Conservation (phyloP, 1,140 invertebrate species). For the Lethrus apterus region DNA sequence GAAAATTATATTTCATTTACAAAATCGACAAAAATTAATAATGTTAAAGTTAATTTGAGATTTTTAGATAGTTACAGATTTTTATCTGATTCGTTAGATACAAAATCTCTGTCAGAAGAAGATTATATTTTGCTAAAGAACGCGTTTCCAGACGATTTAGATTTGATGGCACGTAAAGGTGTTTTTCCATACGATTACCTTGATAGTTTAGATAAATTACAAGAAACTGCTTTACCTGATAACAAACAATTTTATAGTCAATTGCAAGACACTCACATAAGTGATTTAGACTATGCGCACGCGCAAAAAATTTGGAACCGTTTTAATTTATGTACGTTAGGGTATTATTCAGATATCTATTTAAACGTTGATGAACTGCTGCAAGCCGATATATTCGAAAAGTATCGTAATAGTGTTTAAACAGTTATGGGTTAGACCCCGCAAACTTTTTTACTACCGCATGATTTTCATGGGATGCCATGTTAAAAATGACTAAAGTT, state of each 20-base stretch:
- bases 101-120: background rate
- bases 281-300: slow-evolving; percentile 38
- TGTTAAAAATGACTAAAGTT: slow-evolving; percentile 38
- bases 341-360: slow-evolving; percentile 43
- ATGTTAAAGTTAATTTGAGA: background rate
- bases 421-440: slow-evolving; percentile 36
- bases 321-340: slow-evolving; percentile 39
- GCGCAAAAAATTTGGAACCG: slow-evolving; percentile 40
- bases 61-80: slow-evolving; percentile 12
- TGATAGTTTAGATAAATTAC: slow-evolving; percentile 28
- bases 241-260: slow-evolving; percentile 36
- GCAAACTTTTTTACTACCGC: slow-evolving; percentile 37
- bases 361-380: slow-evolving; percentile 39
- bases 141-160: background rate
- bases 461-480: slow-evolving; percentile 40
- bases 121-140: slow-evolving; percentile 18
- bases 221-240: slow-evolving; percentile 31
- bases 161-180: slow-evolving; percentile 27
- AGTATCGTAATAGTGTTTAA: slow-evolving; percentile 38
- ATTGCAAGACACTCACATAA: slow-evolving; percentile 29
- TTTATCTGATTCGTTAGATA: background rate
- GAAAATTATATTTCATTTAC: slow-evolving; percentile 34
- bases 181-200: slow-evolving; percentile 34
- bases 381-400: slow-evolving; percentile 41
- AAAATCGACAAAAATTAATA: slow-evolving; percentile 22